These are phyloP conservation scores for Sesamia nonagrioides DNA, from an alignment of 1,140 invertebrate species.

Conservation along the genomic window DNA sequence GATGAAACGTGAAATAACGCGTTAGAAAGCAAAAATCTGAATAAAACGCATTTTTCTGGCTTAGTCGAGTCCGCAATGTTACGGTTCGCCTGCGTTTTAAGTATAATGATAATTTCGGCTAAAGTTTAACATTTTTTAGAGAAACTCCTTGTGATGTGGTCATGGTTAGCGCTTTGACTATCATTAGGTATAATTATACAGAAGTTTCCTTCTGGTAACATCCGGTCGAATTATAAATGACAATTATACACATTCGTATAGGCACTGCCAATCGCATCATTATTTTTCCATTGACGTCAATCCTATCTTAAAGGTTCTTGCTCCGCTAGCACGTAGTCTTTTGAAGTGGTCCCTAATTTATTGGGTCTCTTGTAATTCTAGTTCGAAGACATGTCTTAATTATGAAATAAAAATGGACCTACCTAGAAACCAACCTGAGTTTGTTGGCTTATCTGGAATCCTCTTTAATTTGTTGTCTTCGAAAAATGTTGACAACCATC, in stretches of 20 bases:
- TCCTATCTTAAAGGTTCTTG: too few species aligned
- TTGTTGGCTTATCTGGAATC: slow-evolving; percentile 69
- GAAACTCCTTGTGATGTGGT: slow-evolving; percentile 32
- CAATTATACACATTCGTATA: slow-evolving; percentile 1
- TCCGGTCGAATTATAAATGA: background rate
- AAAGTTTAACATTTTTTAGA: slow-evolving; percentile 39
- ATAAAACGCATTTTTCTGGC: slow-evolving; percentile 34
- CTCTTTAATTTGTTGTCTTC: slow-evolving; percentile 69
- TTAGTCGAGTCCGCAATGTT: slow-evolving; percentile 28
- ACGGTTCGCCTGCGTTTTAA: slow-evolving; percentile 41
- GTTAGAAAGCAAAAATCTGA: slow-evolving; percentile 48
- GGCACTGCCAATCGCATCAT: background rate
- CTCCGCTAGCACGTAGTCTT: background rate
- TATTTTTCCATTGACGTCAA: too few species aligned
- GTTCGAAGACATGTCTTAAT: background rate
- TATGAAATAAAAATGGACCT: slow-evolving; percentile 57
- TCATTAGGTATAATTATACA: slow-evolving; percentile 28
- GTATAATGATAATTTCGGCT: slow-evolving; percentile 49
- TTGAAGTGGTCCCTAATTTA: background rate
- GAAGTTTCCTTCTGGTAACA: slow-evolving; percentile 1
- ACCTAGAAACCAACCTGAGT: slow-evolving; percentile 81
- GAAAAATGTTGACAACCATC: slow-evolving; percentile 73
- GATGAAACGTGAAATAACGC: slow-evolving; percentile 5
- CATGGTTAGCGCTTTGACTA: slow-evolving; percentile 31
- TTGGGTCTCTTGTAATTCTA: too few species aligned